Conservation (phyloP, 2,797 vertebrate species). For the Mus spretus region DNA sequence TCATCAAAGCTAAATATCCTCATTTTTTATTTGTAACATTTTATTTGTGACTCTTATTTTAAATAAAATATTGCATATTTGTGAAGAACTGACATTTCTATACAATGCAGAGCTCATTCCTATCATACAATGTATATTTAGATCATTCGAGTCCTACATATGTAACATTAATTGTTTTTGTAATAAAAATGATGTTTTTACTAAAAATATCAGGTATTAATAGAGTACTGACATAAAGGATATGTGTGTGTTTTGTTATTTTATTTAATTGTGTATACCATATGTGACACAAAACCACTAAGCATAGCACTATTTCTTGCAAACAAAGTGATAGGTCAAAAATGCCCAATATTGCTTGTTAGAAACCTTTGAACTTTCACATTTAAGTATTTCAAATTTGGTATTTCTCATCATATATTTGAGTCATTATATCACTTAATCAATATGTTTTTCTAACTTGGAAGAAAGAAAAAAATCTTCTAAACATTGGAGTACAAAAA, state of each 20-base stretch:
- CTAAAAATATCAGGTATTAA: not conserved
- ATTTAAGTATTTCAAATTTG: constrained; percentile 12
- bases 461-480: constrained; percentile 83
- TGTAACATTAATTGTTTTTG: not conserved
- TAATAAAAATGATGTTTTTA: not conserved
- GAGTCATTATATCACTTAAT: constrained; percentile 77
- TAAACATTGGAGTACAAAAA: constrained; percentile 86
- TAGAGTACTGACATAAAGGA: not conserved
- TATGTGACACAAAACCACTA: not conserved
- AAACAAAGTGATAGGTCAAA: not conserved
- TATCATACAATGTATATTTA: not conserved
- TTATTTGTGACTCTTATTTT: not conserved
- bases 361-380: not conserved
- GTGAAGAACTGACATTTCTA: not conserved
- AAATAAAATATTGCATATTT: not conserved
- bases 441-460: constrained; percentile 77
- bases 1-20: not conserved
- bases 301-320: not conserved
- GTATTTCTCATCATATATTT: not conserved
- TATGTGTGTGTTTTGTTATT: not conserved
- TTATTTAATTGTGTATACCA: not conserved
- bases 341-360: not conserved
- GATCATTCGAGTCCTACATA: not conserved
- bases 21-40: not conserved
- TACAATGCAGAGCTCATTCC: not conserved